These are phyloP conservation scores for Maconellicoccus hirsutus DNA, from an alignment of 1,140 invertebrate species.

Conservation along the genomic window DNA sequence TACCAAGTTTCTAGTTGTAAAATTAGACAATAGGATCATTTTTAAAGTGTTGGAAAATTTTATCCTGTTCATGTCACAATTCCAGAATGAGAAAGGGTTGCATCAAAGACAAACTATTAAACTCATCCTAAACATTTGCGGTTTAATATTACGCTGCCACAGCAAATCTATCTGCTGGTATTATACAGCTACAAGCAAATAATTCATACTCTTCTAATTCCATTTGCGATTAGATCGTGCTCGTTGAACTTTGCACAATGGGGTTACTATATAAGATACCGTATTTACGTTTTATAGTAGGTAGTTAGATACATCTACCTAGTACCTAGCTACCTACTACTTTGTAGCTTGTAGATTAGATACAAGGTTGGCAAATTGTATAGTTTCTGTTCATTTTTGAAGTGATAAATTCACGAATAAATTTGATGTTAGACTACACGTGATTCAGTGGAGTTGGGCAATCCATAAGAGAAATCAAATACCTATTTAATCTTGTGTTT, in stretches of 20 bases:
- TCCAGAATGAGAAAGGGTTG: neutral
- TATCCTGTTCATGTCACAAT: neutral
- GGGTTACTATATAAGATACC: too few species aligned
- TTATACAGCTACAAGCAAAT: neutral
- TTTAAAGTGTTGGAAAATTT: neutral
- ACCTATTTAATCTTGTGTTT: too few species aligned
- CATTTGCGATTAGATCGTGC: neutral
- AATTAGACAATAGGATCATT: neutral
- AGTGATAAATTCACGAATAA: neutral
- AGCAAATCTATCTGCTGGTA: neutral
- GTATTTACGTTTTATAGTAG: too few species aligned
- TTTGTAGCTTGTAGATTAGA: too few species aligned
- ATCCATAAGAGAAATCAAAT: too few species aligned
- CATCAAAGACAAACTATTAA: constrained; percentile 9
- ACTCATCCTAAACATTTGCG: constrained; percentile 3
- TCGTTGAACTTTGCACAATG: neutral
- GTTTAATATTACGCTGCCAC: neutral
- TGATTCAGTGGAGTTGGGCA: too few species aligned
- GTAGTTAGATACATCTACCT: too few species aligned
- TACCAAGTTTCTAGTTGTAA: neutral
- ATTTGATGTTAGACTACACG: too few species aligned
- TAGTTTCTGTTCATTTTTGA: neutral
- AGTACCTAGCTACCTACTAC: too few species aligned
- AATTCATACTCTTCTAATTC: neutral
- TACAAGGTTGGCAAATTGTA: too few species aligned